A percentile compares a stretch with the other conserved stretches of the same genome.
Conservation (phyloP, 1,140 invertebrate species). For the Drosophila pruinosa region DNA sequence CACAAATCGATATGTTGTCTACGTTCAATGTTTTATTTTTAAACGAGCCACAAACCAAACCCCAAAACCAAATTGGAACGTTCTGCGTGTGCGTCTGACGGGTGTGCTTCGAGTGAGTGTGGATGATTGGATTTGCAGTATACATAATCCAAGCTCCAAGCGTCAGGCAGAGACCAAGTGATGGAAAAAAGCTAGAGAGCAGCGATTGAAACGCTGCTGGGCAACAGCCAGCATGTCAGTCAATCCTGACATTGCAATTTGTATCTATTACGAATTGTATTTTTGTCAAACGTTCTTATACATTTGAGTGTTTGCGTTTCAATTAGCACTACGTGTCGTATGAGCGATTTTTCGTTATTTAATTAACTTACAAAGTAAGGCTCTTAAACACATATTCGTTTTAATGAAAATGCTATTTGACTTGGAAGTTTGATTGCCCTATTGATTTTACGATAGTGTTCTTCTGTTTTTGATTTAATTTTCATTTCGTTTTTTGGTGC, state of each 20-base stretch:
- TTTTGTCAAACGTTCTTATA: conserved; percentile 40
- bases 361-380: not conserved
- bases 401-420: conserved; percentile 9
- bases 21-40: conserved; percentile 39
- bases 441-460: not conserved
- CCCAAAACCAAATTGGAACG: conserved; percentile 32
- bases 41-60: conserved; percentile 24
- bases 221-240: not conserved
- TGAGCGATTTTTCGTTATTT: conserved; percentile 38
- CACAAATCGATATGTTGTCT: conserved; percentile 40
- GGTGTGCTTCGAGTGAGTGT: conserved; percentile 8
- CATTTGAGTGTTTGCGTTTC: conserved; percentile 32
- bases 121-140: conserved; percentile 55
- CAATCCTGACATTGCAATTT: conserved; percentile 45
- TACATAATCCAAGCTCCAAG: conserved; percentile 10
- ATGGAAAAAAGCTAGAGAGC: not conserved
- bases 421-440: not conserved
- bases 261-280: conserved; percentile 53
- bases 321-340: conserved; percentile 59
- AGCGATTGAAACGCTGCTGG: conserved; percentile 1
- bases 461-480: conserved; percentile 7
- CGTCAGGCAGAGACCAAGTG: not conserved
- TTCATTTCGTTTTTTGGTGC: conserved; percentile 1
- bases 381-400: conserved; percentile 25
- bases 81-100: conserved; percentile 14